phyloP scores from a whole-genome alignment of 23 tunicate species.

The Halocynthia aurantium region DNA sequence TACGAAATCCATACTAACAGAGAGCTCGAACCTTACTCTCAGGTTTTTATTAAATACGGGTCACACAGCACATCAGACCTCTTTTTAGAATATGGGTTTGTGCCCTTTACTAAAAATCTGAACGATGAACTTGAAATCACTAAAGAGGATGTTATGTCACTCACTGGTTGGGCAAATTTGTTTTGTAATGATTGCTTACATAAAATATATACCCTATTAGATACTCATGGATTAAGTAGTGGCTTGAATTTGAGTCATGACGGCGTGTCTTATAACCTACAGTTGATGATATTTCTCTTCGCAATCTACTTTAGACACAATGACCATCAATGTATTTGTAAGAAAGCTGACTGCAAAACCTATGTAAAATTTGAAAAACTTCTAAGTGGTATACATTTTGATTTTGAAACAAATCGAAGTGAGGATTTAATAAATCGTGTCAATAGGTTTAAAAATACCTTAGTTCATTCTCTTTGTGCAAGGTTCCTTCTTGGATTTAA shows the following conservation, averaged over 20 bases:
- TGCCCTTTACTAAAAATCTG: not conserved
- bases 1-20: conserved; percentile 44
- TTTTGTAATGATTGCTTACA: too few species aligned
- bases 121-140: too few species aligned
- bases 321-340: not conserved
- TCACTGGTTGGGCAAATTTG: too few species aligned
- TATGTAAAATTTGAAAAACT: too few species aligned
- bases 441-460: too few species aligned
- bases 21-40: conserved; percentile 11
- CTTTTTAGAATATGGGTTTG: conserved; percentile 82
- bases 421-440: too few species aligned
- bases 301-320: not conserved
- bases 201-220: not conserved
- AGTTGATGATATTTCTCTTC: not conserved
- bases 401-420: too few species aligned
- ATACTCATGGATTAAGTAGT: not conserved
- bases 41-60: conserved; percentile 72
- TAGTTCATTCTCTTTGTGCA: too few species aligned
- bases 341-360: too few species aligned
- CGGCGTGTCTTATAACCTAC: not conserved
- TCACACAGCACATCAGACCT: conserved; percentile 37
- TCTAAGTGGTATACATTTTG: too few species aligned
- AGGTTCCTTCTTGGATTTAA: too few species aligned
- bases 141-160: too few species aligned
- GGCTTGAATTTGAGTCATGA: not conserved